Percentiles rank a stretch among this genome's conserved stretches.
Conservation (phyloP, 2,113 vertebrate species). For the Dipodomys ordii region DNA sequence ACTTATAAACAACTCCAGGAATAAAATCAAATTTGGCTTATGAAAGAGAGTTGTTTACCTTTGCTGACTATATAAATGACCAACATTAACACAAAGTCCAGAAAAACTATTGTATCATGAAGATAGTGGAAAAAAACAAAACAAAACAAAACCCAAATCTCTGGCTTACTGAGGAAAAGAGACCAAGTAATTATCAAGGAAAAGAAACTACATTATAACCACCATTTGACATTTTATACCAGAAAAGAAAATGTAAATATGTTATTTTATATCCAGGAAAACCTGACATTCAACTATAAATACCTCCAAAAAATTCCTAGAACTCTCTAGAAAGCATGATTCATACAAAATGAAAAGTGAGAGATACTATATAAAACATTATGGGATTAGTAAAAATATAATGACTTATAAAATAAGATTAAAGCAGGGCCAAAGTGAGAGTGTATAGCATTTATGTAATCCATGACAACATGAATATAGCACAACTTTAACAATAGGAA, state of each 20-base stretch:
- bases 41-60: background rate
- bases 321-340: background rate
- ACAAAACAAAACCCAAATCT: background rate
- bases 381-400: background rate
- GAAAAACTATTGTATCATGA: background rate
- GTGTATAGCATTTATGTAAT: background rate
- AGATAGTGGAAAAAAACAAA: background rate
- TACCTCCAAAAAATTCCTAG: background rate
- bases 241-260: conserved; percentile 40
- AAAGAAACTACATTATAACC: background rate
- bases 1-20: background rate
- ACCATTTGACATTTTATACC: background rate
- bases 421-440: background rate
- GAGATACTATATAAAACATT: background rate
- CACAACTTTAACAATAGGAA: background rate
- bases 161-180: background rate
- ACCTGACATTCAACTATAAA: conserved; percentile 12
- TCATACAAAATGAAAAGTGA: background rate
- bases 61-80: background rate
- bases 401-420: background rate
- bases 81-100: background rate
- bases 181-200: background rate
- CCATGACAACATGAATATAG: background rate
- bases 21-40: background rate
- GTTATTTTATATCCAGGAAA: background rate